These are phyloP conservation scores for Callopanchax toddi DNA, from an alignment of 2,113 vertebrate genomes.

Conservation along the genomic window DNA sequence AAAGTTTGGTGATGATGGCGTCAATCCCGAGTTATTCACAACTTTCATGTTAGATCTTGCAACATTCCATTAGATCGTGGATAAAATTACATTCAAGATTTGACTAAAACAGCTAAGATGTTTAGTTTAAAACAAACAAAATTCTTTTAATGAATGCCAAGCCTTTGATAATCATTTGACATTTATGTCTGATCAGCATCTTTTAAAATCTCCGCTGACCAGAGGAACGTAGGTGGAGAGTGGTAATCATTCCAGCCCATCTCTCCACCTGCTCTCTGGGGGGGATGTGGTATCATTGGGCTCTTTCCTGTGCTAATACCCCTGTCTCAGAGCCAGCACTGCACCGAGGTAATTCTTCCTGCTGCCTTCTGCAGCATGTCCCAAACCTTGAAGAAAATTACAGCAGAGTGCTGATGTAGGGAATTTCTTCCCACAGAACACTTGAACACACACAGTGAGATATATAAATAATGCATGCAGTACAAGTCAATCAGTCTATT, in stretches of 20 bases:
- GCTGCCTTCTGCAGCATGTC: slow-evolving; percentile 67
- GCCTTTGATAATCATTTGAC: too few relatives aligned
- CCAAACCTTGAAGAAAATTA: slow-evolving; percentile 68
- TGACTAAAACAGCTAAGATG: too few relatives aligned
- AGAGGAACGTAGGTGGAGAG: slow-evolving; percentile 46
- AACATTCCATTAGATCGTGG: too few relatives aligned
- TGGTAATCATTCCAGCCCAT: too few relatives aligned
- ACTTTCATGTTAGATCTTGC: too few relatives aligned
- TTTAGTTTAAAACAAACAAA: too few relatives aligned
- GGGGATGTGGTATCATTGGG: slow-evolving; percentile 63
- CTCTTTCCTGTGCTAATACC: slow-evolving; percentile 71
- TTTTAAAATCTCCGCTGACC: too few relatives aligned
- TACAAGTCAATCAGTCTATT: slow-evolving; percentile 58
- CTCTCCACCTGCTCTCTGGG: slow-evolving; percentile 51
- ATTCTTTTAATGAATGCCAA: too few relatives aligned
- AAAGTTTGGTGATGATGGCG: too few relatives aligned
- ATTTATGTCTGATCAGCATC: too few relatives aligned
- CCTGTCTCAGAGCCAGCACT: slow-evolving; percentile 62
- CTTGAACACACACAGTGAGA: slow-evolving; percentile 49
- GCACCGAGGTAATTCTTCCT: slow-evolving; percentile 70
- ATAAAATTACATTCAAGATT: too few relatives aligned
- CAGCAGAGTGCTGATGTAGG: slow-evolving; percentile 63
- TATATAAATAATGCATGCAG: slow-evolving; percentile 72
- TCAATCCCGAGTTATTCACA: too few relatives aligned
- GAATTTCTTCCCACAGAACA: slow-evolving; percentile 58